Evolutionary conservation across 2,113 vertebrate genomes (phyloP).

Genomic region (Tenrec ecaudatus): DNA sequence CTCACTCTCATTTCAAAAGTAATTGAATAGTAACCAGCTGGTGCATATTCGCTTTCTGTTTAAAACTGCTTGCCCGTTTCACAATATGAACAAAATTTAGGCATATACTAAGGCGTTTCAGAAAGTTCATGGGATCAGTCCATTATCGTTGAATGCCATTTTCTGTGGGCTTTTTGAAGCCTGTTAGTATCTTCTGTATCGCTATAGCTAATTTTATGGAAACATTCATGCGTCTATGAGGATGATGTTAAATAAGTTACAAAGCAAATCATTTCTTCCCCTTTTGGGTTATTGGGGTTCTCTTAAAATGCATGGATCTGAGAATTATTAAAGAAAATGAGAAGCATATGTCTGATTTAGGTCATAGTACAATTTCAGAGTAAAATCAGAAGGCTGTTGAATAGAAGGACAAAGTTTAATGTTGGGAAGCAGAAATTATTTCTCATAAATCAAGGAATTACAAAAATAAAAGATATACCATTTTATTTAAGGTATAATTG

Average conservation of each 20-base stretch:
- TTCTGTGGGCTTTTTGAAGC: no score
- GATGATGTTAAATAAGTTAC: constrained; percentile 40
- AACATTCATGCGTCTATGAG: not conserved
- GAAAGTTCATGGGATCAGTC: no score
- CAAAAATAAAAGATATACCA: constrained; percentile 30
- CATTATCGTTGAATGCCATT: no score
- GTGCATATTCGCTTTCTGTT: not conserved
- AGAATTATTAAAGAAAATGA: constrained; percentile 56
- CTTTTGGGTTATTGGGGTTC: not conserved
- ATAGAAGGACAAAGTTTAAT: constrained; percentile 39
- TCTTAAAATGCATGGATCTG: constrained; percentile 4
- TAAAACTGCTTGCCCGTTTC: not conserved
- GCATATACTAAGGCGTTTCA: no score
- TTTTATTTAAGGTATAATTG: constrained; percentile 48
- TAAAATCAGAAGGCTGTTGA: constrained; percentile 57
- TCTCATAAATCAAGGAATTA: constrained; percentile 7
- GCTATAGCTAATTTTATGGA: not conserved
- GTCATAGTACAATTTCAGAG: constrained; percentile 41
- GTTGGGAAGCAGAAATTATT: constrained; percentile 32
- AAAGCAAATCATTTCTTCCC: constrained; percentile 18
- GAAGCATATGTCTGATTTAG: constrained; percentile 30
- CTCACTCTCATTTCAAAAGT: not conserved
- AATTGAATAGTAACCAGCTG: not conserved
- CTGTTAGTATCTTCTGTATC: not conserved
- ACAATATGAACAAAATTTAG: not conserved